Percentiles rank a stretch among this genome's conserved stretches.
phyloP scores from a whole-genome alignment of 1,140 invertebrate genomes.

The Drosophila bipectinata region DNA sequence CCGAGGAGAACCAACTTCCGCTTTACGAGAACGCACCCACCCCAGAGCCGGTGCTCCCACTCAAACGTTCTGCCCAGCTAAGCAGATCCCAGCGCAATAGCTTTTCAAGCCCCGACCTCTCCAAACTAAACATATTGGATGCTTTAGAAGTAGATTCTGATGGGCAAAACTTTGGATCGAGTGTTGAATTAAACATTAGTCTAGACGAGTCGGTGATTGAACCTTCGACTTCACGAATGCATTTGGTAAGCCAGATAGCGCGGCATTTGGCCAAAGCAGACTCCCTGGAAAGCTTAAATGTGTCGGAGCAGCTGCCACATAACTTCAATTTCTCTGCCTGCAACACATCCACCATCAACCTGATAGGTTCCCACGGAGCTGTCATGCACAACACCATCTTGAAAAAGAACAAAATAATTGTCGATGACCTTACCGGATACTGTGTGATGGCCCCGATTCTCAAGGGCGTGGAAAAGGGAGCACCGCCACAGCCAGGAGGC shows the following conservation, averaged over 20 bases:
- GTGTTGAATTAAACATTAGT: slow-evolving; percentile 67
- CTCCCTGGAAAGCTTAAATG: slow-evolving; percentile 71
- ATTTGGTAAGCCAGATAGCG: slow-evolving; percentile 45
- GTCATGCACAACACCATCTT: slow-evolving; percentile 29
- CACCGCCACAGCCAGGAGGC: slow-evolving; percentile 23
- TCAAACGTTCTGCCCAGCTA: slow-evolving; percentile 35
- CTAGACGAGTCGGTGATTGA: slow-evolving; percentile 68
- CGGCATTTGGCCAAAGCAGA: slow-evolving; percentile 49
- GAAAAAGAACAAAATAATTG: slow-evolving; percentile 65
- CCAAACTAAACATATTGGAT: slow-evolving; percentile 74
- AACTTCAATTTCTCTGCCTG: slow-evolving; percentile 81
- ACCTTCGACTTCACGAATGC: slow-evolving; percentile 20
- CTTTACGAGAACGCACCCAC: slow-evolving; percentile 64
- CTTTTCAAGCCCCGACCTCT: slow-evolving; percentile 81
- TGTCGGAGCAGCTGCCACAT: slow-evolving; percentile 72
- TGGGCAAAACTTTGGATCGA: slow-evolving; percentile 30
- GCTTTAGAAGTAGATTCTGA: slow-evolving; percentile 56
- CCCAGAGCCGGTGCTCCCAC: slow-evolving; percentile 32
- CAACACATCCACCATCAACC: slow-evolving; percentile 78
- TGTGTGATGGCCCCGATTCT: slow-evolving; percentile 81
- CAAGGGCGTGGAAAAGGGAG: slow-evolving; percentile 37
- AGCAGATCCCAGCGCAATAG: slow-evolving; percentile 73
- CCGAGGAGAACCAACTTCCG: slow-evolving; percentile 8
- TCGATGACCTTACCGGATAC: slow-evolving; percentile 78
- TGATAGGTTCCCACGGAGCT: slow-evolving; percentile 75